These are phyloP conservation scores for Eriosoma lanigerum DNA, from an alignment of 1,140 invertebrate genomes.

Conservation along the genomic window DNA sequence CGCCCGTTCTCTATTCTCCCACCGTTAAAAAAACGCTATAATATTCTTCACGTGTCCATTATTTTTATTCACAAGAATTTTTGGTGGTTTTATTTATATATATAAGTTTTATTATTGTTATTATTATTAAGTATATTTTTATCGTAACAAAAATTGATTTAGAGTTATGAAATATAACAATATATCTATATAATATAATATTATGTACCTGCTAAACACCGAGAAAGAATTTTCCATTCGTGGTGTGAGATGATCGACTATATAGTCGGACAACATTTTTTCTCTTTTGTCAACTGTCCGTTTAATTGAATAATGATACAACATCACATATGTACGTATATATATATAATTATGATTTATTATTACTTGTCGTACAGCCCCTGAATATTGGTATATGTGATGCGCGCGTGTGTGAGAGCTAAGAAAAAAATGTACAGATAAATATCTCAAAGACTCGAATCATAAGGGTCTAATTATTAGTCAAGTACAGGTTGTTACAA, in stretches of 20 bases:
- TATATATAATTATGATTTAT: slow-evolving; percentile 50
- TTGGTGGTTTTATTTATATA: not conserved
- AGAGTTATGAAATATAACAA: not conserved
- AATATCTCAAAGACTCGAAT: slow-evolving; percentile 40
- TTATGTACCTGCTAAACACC: not conserved
- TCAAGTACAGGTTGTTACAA: slow-evolving; percentile 29
- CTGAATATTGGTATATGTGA: not conserved
- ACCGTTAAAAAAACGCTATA: too few relatives aligned
- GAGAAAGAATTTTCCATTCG: not conserved
- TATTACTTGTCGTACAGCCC: slow-evolving; percentile 16
- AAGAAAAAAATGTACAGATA: slow-evolving; percentile 22
- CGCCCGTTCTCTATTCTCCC: slow-evolving; percentile 29
- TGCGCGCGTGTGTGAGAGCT: not conserved
- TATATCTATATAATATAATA: not conserved
- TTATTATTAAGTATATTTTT: too few relatives aligned
- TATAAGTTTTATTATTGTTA: not conserved
- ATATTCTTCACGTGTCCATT: not conserved
- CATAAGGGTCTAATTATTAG: slow-evolving; percentile 49
- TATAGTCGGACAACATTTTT: not conserved
- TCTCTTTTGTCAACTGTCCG: slow-evolving; percentile 14
- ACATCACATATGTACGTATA: not conserved
- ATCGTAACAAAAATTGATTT: slow-evolving; percentile 1
- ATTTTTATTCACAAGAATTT: slow-evolving; percentile 9
- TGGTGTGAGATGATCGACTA: not conserved
- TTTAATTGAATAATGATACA: slow-evolving; percentile 47